Conservation (phyloP, 2,888 invertebrate genomes). For the Plebejus melissa region DNA sequence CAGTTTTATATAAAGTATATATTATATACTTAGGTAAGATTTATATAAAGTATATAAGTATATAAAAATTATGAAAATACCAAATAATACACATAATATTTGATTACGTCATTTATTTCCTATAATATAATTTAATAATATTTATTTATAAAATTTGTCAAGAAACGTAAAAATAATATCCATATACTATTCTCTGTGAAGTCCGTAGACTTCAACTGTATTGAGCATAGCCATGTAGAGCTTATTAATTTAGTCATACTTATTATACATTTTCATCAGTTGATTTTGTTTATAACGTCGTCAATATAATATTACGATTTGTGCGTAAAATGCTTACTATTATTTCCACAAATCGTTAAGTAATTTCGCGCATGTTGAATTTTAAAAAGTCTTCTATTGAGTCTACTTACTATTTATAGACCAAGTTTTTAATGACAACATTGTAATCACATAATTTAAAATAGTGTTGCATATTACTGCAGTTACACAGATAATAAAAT, state of each 20-base stretch:
- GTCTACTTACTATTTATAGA: not conserved
- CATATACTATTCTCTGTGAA: slow-evolving; percentile 25
- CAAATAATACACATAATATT: slow-evolving; percentile 19
- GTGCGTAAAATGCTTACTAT: not conserved
- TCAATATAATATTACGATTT: not conserved
- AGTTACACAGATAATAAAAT: not conserved
- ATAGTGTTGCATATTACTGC: not conserved
- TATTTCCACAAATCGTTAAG: not conserved
- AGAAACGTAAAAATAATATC: slow-evolving; percentile 25
- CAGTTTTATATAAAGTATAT: too few relatives aligned
- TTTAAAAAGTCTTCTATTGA: not conserved
- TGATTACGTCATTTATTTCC: slow-evolving; percentile 31
- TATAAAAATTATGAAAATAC: too few relatives aligned
- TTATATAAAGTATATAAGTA: too few relatives aligned
- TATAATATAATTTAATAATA: slow-evolving; percentile 32
- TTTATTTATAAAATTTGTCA: slow-evolving; percentile 28
- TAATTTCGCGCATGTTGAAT: not conserved
- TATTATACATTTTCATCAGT: not conserved
- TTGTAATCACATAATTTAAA: not conserved
- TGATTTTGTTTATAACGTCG: not conserved
- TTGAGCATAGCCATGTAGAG: not conserved
- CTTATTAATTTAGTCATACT: not conserved
- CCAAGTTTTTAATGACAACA: not conserved
- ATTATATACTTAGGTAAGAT: too few relatives aligned
- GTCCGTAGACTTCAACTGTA: slow-evolving; percentile 2